A percentile compares a stretch with the other conserved stretches of the same genome.
phyloP scores from a whole-genome alignment of 1,140 invertebrate genomes.

The Caerostris darwini region DNA sequence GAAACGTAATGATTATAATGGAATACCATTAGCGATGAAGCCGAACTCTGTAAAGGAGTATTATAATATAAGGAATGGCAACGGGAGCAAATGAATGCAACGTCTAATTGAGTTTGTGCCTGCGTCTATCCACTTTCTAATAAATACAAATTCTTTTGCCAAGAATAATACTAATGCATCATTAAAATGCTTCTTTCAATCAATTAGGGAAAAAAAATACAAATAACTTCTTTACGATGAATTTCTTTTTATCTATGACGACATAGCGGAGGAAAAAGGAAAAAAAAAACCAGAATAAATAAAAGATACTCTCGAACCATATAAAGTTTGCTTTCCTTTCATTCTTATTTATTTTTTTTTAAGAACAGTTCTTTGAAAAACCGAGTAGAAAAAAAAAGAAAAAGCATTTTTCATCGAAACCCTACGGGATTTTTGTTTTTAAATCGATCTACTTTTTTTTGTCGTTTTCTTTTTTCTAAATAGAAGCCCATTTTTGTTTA shows the following conservation, averaged over 20 bases:
- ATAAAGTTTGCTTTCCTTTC: neutral
- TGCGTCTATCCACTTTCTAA: conserved; percentile 40
- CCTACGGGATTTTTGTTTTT: conserved; percentile 59
- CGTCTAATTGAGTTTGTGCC: conserved; percentile 38
- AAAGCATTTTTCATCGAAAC: conserved; percentile 51
- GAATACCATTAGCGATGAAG: conserved; percentile 49
- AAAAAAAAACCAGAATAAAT: neutral
- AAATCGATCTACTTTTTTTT: conserved; percentile 20
- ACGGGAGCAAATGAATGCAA: conserved; percentile 23
- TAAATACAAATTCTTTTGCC: conserved; percentile 33
- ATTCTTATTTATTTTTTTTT: neutral
- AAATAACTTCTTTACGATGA: conserved; percentile 26
- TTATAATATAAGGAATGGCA: conserved; percentile 23
- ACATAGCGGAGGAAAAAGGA: neutral
- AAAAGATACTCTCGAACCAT: neutral
- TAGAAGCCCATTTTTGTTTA: neutral
- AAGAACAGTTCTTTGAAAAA: conserved; percentile 18
- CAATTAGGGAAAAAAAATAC: conserved; percentile 65
- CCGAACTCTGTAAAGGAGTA: neutral
- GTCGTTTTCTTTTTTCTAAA: neutral
- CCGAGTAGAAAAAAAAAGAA: neutral
- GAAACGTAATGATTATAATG: conserved; percentile 52
- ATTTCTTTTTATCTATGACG: conserved; percentile 24
- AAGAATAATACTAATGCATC: conserved; percentile 56
- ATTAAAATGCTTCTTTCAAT: conserved; percentile 65